phyloP scores from a whole-genome alignment of 2,797 vertebrate genomes.

The Hoplostethus mediterraneus region DNA sequence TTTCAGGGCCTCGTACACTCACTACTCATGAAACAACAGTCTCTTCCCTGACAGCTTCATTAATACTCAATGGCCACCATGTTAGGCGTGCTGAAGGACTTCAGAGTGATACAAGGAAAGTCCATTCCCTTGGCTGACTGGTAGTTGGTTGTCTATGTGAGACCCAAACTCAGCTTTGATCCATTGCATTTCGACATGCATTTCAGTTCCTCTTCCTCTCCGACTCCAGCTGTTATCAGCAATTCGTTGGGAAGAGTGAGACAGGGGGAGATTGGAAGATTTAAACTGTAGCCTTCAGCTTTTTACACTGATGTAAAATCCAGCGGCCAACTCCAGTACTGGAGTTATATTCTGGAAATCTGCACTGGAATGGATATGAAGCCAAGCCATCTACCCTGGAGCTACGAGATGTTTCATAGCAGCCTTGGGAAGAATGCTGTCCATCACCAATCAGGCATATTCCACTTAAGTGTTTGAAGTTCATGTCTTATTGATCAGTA shows the following conservation, averaged over 20 bases:
- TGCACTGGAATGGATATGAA: slow-evolving; percentile 9
- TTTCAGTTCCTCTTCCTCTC: slow-evolving; percentile 4
- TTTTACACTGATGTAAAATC: slow-evolving; percentile 28
- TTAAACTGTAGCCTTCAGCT: slow-evolving; percentile 17
- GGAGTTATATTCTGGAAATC: neutral
- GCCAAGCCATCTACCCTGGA: neutral
- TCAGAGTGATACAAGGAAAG: neutral
- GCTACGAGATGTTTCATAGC: neutral
- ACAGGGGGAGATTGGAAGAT: neutral
- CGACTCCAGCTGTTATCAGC: neutral
- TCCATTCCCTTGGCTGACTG: neutral
- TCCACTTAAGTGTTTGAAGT: slow-evolving; percentile 6
- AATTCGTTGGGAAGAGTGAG: slow-evolving; percentile 4
- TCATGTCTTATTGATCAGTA: no score
- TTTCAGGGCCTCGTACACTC: no score
- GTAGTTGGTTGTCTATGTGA: neutral
- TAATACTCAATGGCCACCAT: neutral
- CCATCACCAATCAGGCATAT: slow-evolving; percentile 19
- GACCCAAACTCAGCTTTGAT: neutral
- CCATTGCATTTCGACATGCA: neutral
- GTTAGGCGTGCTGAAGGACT: neutral
- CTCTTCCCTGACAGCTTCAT: neutral
- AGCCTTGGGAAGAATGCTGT: neutral
- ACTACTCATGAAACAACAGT: neutral
- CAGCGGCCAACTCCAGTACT: neutral